These are phyloP conservation scores for Heloderma charlesbogerti DNA, from an alignment of 2,113 vertebrate genomes.

Conservation along the genomic window DNA sequence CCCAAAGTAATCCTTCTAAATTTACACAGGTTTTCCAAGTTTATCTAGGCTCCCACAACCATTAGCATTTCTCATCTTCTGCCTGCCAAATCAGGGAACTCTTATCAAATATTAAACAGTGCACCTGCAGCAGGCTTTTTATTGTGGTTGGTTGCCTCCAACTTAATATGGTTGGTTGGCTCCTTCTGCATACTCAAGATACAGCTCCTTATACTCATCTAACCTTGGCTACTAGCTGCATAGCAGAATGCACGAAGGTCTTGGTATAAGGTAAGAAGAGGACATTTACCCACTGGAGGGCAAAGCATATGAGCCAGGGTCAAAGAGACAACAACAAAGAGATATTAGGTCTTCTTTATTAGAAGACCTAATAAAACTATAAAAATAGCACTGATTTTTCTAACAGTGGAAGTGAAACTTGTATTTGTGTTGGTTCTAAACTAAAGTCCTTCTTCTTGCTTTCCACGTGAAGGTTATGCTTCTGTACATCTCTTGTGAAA, in stretches of 20 bases:
- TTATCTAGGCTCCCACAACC: slow-evolving; percentile 35
- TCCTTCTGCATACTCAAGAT: slow-evolving; percentile 37
- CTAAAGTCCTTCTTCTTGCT: not conserved
- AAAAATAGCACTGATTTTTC: not conserved
- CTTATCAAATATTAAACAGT: slow-evolving; percentile 43
- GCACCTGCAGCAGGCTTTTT: slow-evolving; percentile 39
- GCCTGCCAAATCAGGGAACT: slow-evolving; percentile 32
- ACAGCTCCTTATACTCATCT: slow-evolving; percentile 38
- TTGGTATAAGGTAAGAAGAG: not conserved
- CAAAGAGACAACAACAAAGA: not conserved
- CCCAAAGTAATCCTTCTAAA: slow-evolving; percentile 35
- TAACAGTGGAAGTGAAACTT: not conserved
- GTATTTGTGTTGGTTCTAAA: not conserved
- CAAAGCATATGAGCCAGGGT: not conserved
- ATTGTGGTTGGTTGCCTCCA: slow-evolving; percentile 28
- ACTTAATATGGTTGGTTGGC: slow-evolving; percentile 8
- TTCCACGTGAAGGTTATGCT: slow-evolving; percentile 55
- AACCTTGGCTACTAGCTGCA: not conserved
- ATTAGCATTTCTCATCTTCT: slow-evolving; percentile 39
- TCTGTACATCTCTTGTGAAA: slow-evolving; percentile 60
- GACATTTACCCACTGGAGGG: slow-evolving; percentile 23
- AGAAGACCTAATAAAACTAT: not conserved
- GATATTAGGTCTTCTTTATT: too few relatives aligned
- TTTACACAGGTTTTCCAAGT: slow-evolving; percentile 52
- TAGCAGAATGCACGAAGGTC: not conserved